Conservation (phyloP, 1,140 invertebrate genomes). For the Bicyclus anynana region DNA sequence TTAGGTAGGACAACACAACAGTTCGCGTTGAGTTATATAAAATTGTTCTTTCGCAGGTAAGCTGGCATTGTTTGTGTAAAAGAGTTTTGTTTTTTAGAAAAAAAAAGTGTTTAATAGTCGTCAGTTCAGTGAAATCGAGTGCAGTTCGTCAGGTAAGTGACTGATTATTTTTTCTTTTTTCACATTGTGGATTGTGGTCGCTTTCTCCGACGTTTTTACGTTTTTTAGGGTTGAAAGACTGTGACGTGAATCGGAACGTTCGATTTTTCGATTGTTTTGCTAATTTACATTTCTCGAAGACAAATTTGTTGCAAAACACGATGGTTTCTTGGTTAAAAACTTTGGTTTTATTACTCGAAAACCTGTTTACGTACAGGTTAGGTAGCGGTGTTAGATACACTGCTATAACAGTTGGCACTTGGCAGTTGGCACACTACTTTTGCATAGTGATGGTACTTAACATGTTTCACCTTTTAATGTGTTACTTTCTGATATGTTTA, state of each 20-base stretch:
- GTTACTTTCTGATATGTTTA: neutral
- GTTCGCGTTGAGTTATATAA: slow-evolving; percentile 52
- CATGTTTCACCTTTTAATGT: neutral
- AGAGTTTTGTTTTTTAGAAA: slow-evolving; percentile 34
- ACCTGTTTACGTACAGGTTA: slow-evolving; percentile 4
- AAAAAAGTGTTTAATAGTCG: slow-evolving; percentile 38
- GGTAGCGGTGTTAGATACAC: neutral
- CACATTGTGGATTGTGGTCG: slow-evolving; percentile 16
- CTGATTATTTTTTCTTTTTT: slow-evolving; percentile 24
- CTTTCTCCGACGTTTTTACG: slow-evolving; percentile 37
- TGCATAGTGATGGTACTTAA: neutral
- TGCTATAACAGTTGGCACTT: neutral
- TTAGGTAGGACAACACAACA: slow-evolving; percentile 30
- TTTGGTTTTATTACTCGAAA: neutral
- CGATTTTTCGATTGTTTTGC: slow-evolving; percentile 12
- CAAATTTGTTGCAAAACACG: neutral
- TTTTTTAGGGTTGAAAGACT: slow-evolving; percentile 33
- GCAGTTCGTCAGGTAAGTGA: slow-evolving; percentile 40
- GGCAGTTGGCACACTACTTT: neutral
- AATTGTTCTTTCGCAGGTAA: slow-evolving; percentile 52
- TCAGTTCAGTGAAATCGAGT: slow-evolving; percentile 50
- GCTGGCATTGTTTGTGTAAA: slow-evolving; percentile 40
- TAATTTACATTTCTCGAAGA: neutral
- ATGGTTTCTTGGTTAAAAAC: neutral
- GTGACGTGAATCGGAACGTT: slow-evolving; percentile 21